Percentiles rank a stretch among this genome's conserved stretches.
These are phyloP conservation scores for Amazonetta brasiliensis DNA, from an alignment of 2,797 vertebrate genomes.

Conservation along the genomic window DNA sequence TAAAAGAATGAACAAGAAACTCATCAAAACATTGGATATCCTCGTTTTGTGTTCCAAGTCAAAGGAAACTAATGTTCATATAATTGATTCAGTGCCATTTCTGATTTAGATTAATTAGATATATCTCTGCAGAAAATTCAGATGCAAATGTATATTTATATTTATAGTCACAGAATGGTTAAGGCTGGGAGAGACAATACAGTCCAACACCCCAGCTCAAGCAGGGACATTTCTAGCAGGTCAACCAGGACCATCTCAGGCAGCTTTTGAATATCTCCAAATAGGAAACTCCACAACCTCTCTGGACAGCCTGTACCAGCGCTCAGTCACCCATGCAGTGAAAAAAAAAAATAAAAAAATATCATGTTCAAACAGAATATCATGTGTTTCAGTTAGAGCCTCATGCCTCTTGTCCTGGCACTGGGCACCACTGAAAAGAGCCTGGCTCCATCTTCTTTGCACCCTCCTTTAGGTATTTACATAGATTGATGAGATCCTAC, in stretches of 20 bases:
- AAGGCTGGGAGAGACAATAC: neutral
- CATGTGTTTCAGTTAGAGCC: neutral
- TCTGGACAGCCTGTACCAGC: neutral
- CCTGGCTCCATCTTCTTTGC: neutral
- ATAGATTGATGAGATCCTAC: neutral
- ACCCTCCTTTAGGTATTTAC: neutral
- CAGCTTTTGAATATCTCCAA: neutral
- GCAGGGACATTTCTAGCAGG: neutral
- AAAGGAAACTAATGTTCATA: neutral
- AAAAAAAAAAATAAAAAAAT: neutral
- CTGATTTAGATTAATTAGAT: neutral
- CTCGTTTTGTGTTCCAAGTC: neutral
- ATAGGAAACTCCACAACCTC: neutral
- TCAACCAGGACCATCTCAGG: neutral
- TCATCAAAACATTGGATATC: neutral
- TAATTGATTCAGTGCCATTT: neutral
- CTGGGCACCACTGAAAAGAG: neutral
- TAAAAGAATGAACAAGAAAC: neutral
- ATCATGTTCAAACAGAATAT: neutral
- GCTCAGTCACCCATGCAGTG: neutral
- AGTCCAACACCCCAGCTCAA: neutral
- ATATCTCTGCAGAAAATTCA: neutral
- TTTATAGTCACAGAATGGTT: neutral
- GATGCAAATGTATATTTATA: neutral
- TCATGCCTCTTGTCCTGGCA: neutral